Conservation (phyloP, 92 coral and sea anemone species). For the Siderastrea siderea region DNA sequence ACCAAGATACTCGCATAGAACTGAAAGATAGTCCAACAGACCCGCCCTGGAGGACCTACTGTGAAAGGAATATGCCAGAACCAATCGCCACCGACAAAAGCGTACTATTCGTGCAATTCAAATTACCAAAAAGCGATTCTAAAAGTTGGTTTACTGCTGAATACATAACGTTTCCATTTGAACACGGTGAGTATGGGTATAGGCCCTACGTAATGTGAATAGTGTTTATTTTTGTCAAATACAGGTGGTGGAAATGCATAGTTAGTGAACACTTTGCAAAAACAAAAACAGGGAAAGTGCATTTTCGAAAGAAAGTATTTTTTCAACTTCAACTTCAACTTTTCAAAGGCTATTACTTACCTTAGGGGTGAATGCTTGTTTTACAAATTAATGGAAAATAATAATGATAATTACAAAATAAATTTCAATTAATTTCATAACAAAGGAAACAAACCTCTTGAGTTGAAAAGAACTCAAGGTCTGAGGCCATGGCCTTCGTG, state of each 20-base stretch:
- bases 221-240: background rate
- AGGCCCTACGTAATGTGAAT: background rate
- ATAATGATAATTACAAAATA: no score
- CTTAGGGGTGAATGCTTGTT: no score
- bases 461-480: no score
- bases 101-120: background rate
- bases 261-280: background rate
- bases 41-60: slow-evolving; percentile 19
- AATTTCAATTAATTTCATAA: no score
- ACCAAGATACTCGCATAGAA: slow-evolving; percentile 6
- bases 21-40: background rate
- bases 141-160: slow-evolving; percentile 24
- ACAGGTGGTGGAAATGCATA: background rate
- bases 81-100: slow-evolving; percentile 27
- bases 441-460: no score
- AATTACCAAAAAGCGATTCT: background rate
- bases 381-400: no score
- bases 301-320: no score
- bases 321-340: no score
- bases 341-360: no score
- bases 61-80: background rate
- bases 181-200: slow-evolving; percentile 11
- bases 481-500: no score
- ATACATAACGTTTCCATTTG: slow-evolving; percentile 23
- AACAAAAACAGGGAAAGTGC: no score